Evolutionary conservation across 1,140 invertebrate genomes (phyloP).

Genomic region (Diachasmimorpha longicaudata): DNA sequence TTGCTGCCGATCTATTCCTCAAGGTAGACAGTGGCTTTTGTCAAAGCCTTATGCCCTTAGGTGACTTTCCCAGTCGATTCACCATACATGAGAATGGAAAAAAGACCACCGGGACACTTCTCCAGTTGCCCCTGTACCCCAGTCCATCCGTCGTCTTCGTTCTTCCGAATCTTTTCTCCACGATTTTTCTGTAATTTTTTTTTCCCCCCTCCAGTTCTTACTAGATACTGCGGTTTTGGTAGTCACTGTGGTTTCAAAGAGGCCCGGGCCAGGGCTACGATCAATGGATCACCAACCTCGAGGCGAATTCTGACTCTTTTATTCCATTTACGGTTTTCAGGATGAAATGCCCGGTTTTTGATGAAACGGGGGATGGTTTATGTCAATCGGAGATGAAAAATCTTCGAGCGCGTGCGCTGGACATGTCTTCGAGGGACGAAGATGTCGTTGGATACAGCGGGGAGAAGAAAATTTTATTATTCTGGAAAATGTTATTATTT

Average conservation of each 20-base stretch:
- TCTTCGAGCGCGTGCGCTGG: no score
- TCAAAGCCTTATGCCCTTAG: conserved; percentile 38
- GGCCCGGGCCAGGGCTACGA: not conserved
- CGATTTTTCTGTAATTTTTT: not conserved
- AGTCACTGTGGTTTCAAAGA: not conserved
- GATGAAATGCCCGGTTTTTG: not conserved
- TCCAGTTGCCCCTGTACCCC: not conserved
- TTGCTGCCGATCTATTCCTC: conserved; percentile 55
- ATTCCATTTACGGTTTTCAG: not conserved
- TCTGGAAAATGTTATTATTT: no score
- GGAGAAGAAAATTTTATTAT: no score
- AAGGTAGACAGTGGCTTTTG: conserved; percentile 16
- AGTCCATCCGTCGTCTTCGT: not conserved
- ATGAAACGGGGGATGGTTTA: not conserved
- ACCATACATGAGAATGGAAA: not conserved
- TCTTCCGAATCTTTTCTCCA: not conserved
- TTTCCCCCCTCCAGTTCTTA: not conserved
- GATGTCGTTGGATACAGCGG: no score
- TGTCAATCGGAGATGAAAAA: no score
- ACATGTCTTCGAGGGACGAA: no score
- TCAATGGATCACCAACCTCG: not conserved
- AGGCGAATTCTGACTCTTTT: not conserved
- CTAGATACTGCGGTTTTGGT: not conserved
- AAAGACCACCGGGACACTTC: conserved; percentile 13
- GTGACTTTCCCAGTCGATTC: conserved; percentile 44